These are phyloP conservation scores for Halcyon leucocephala DNA, from an alignment of 2,797 vertebrate genomes.

Conservation along the genomic window DNA sequence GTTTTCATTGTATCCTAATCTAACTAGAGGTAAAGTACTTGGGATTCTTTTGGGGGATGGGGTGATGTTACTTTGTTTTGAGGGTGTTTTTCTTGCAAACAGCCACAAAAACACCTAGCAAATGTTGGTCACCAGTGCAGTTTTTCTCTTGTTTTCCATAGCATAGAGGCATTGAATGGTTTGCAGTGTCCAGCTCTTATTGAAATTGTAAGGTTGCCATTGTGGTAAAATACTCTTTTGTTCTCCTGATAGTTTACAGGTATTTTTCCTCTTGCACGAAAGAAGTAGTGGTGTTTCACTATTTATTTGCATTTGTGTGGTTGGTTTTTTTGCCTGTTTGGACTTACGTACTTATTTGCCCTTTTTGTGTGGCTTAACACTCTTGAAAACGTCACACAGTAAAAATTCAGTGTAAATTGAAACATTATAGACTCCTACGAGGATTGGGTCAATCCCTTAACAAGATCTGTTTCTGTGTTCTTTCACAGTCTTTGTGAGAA, in stretches of 20 bases:
- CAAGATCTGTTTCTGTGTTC: not conserved
- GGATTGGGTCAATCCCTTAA: not conserved
- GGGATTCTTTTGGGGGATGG: fast-evolving
- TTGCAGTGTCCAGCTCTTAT: not conserved
- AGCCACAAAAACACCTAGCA: not conserved
- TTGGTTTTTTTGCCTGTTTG: not conserved
- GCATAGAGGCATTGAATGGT: not conserved
- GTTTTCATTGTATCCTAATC: not conserved
- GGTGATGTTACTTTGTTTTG: not conserved
- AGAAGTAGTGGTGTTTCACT: not conserved
- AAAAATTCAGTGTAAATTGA: not conserved
- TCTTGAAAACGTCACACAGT: not conserved
- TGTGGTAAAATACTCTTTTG: not conserved
- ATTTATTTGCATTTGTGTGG: not conserved
- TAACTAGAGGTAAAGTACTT: not conserved
- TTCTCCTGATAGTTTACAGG: not conserved
- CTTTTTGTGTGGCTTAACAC: not conserved
- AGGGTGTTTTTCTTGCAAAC: not conserved
- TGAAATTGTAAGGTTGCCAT: not conserved
- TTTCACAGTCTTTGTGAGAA: not conserved
- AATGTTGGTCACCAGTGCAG: not conserved
- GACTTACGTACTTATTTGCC: not conserved
- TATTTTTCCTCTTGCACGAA: not conserved
- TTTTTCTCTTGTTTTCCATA: not conserved
- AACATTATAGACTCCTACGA: not conserved